Conservation (phyloP, 2,888 invertebrate genomes). For the Callinectes sapidus region DNA sequence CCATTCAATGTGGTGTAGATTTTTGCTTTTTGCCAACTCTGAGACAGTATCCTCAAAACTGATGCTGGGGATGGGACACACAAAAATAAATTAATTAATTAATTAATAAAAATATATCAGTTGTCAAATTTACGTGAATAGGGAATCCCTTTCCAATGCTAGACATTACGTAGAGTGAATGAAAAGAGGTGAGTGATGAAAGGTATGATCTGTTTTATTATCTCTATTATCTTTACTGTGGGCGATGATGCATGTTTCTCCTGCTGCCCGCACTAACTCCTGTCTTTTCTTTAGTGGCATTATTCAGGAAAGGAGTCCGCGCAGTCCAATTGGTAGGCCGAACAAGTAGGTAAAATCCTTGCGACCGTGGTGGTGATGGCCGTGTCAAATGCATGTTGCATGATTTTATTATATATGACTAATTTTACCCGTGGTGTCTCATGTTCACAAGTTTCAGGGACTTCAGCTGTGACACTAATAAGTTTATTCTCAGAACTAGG, state of each 20-base stretch:
- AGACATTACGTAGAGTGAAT: slow-evolving; percentile 45
- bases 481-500: neutral
- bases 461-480: slow-evolving; percentile 42
- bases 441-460: slow-evolving; percentile 63
- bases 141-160: slow-evolving; percentile 43
- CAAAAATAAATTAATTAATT: slow-evolving; percentile 40
- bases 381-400: slow-evolving; percentile 64
- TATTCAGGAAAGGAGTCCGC: slow-evolving; percentile 99
- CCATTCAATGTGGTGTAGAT: neutral
- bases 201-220: slow-evolving; percentile 61
- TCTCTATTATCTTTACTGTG: slow-evolving; percentile 59
- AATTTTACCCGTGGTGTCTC: slow-evolving; percentile 62
- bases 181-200: slow-evolving; percentile 63
- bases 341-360: slow-evolving; percentile 89
- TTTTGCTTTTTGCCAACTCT: slow-evolving; percentile 16
- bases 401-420: slow-evolving; percentile 57
- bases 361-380: slow-evolving; percentile 66
- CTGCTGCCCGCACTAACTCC: slow-evolving; percentile 71
- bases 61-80: slow-evolving; percentile 35
- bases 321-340: slow-evolving; percentile 99
- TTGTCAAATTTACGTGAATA: slow-evolving; percentile 41
- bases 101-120: slow-evolving; percentile 17
- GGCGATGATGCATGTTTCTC: slow-evolving; percentile 63
- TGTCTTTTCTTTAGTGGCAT: slow-evolving; percentile 87
- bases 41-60: slow-evolving; percentile 45